Conservation (phyloP, 2,888 invertebrate genomes). For the Agelastica alni region DNA sequence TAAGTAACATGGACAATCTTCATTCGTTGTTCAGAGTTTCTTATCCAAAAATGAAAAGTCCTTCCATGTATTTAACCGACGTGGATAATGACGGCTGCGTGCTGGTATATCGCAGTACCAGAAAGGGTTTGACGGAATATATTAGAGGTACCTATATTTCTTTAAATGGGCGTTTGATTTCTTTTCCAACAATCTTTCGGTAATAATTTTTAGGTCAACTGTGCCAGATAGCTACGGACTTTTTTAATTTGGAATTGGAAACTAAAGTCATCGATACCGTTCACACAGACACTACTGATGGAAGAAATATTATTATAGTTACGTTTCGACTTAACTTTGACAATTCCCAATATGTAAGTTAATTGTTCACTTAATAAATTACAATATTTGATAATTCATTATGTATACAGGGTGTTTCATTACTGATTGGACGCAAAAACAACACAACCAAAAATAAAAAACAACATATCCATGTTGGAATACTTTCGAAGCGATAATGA, state of each 20-base stretch:
- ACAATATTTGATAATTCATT: not conserved
- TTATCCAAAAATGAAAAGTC: constrained; percentile 92
- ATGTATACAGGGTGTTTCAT: not conserved
- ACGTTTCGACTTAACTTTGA: constrained; percentile 83
- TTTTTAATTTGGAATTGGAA: constrained; percentile 74
- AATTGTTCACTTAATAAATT: not conserved
- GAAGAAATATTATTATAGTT: constrained; percentile 61
- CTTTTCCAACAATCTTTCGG: not conserved
- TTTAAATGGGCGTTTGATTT: too few species aligned
- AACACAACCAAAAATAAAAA: too few species aligned
- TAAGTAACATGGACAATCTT: constrained; percentile 89
- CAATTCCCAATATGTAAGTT: constrained; percentile 76
- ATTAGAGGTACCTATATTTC: constrained; percentile 77
- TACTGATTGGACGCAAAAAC: too few species aligned
- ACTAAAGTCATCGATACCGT: constrained; percentile 55
- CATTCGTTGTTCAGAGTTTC: constrained; percentile 91
- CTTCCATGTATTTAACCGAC: constrained; percentile 87
- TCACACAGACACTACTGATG: constrained; percentile 38
- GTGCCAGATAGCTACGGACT: constrained; percentile 81
- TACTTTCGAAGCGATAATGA: too few species aligned
- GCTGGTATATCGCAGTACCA: constrained; percentile 81
- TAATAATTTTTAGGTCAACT: constrained; percentile 69
- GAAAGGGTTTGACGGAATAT: constrained; percentile 82
- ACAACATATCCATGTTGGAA: too few species aligned
- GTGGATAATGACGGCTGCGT: constrained; percentile 84